These are phyloP conservation scores for Crenuchus spilurus DNA, from an alignment of 2,797 vertebrate species.

Conservation along the genomic window DNA sequence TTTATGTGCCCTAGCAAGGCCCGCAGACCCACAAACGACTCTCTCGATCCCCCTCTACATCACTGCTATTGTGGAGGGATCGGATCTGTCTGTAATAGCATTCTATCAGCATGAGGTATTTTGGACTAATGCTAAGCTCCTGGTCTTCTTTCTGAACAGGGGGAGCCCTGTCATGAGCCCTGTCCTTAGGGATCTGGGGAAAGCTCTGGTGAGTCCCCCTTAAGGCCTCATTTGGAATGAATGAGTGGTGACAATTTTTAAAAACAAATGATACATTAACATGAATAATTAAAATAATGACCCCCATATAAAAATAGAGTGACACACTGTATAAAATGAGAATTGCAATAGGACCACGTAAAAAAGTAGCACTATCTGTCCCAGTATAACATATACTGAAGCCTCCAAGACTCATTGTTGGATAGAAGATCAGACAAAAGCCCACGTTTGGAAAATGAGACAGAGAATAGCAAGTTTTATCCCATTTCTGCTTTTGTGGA, in stretches of 20 bases:
- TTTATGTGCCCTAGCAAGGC: conserved; percentile 62
- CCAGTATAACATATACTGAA: too few relatives aligned
- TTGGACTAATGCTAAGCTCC: conserved; percentile 21
- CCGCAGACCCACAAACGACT: conserved; percentile 59
- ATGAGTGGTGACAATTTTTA: not conserved
- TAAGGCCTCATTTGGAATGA: not conserved
- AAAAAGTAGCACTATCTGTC: too few relatives aligned
- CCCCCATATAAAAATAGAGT: too few relatives aligned
- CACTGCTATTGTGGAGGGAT: conserved; percentile 65
- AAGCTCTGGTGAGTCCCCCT: not conserved
- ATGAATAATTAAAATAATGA: not conserved
- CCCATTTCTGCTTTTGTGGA: not conserved
- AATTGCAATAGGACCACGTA: too few relatives aligned
- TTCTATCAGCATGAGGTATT: conserved; percentile 67
- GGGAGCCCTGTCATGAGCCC: conserved; percentile 22
- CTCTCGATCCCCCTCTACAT: conserved; percentile 68
- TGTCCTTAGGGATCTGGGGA: not conserved
- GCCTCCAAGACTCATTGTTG: not conserved
- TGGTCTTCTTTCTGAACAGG: conserved; percentile 36
- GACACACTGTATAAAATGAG: too few relatives aligned
- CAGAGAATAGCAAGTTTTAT: not conserved
- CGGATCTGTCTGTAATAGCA: conserved; percentile 62
- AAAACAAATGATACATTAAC: not conserved
- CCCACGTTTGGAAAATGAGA: not conserved
- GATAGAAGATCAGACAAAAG: not conserved